Evolutionary conservation across 92 coral and sea anemone species (phyloP).

Genomic region (Epizoanthus ramosus): DNA sequence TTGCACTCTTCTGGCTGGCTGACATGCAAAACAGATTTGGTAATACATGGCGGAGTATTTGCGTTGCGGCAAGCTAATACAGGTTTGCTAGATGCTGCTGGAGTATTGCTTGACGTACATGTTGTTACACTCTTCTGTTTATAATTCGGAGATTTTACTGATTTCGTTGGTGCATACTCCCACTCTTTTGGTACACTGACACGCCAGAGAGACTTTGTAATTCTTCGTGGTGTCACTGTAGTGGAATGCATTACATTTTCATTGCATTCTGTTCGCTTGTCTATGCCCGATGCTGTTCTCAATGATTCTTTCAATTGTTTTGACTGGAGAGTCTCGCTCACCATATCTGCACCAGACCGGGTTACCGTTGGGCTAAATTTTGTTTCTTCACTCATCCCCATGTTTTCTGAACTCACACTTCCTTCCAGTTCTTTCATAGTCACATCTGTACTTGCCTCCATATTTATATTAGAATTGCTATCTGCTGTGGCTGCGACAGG

Average conservation of each 20-base stretch:
- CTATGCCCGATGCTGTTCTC: background rate
- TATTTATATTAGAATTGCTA: background rate
- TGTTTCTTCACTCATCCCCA: background rate
- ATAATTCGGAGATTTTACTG: background rate
- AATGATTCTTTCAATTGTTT: background rate
- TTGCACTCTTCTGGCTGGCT: background rate
- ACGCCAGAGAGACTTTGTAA: conserved; percentile 1
- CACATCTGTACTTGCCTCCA: no score
- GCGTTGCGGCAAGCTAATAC: background rate
- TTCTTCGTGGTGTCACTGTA: background rate
- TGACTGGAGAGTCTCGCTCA: background rate
- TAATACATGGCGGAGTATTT: background rate
- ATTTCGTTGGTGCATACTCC: background rate
- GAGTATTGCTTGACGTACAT: background rate
- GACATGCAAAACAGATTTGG: background rate
- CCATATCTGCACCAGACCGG: background rate
- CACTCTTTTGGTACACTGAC: conserved; percentile 7
- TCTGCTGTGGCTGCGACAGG: background rate
- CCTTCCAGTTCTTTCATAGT: no score
- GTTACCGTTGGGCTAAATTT: background rate
- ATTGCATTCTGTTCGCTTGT: background rate
- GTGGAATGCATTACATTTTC: background rate
- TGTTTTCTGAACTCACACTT: background rate
- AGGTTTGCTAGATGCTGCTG: background rate
- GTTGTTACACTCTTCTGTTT: background rate